A percentile compares a stretch with the other conserved stretches of the same genome.
These are phyloP conservation scores for Tupiocoris notatus DNA, from an alignment of 2,888 invertebrate genomes.

Conservation along the genomic window DNA sequence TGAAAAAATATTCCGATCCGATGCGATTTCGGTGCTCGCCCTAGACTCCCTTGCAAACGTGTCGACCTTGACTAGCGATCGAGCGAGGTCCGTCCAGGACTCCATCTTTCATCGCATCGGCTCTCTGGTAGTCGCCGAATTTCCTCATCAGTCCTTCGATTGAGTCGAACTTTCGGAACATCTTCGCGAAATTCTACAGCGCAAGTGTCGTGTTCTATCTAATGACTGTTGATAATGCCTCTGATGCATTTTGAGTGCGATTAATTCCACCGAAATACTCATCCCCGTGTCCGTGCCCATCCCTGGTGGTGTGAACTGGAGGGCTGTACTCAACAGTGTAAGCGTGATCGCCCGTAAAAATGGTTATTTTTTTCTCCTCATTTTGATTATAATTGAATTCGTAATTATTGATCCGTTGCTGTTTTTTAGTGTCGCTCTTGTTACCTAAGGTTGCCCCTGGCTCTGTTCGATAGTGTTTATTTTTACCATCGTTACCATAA, in stretches of 20 bases:
- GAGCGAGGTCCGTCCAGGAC: background rate
- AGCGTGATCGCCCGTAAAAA: constrained; percentile 38
- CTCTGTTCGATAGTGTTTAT: background rate
- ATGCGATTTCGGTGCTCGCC: too few species aligned
- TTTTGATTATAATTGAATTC: background rate
- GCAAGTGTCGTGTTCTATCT: too few species aligned
- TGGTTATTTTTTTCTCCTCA: constrained; percentile 20
- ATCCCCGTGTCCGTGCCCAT: constrained; percentile 35
- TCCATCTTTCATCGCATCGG: background rate
- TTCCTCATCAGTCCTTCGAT: too few species aligned
- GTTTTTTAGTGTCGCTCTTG: too few species aligned
- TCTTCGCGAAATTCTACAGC: too few species aligned
- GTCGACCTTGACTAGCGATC: background rate
- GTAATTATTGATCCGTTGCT: background rate
- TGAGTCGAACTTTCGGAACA: too few species aligned
- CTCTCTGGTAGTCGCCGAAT: too few species aligned
- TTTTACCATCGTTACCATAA: background rate
- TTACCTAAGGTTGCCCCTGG: background rate
- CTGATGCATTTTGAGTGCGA: constrained; percentile 24
- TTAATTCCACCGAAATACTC: constrained; percentile 27
- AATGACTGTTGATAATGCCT: constrained; percentile 7
- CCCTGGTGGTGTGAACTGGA: constrained; percentile 41
- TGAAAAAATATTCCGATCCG: too few species aligned
- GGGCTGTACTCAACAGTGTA: constrained; percentile 38
- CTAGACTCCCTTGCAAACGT: too few species aligned